Base-by-base conservation (phyloP, 2,113 vertebrate genomes). In the Lutjanus erythropterus region DNA sequence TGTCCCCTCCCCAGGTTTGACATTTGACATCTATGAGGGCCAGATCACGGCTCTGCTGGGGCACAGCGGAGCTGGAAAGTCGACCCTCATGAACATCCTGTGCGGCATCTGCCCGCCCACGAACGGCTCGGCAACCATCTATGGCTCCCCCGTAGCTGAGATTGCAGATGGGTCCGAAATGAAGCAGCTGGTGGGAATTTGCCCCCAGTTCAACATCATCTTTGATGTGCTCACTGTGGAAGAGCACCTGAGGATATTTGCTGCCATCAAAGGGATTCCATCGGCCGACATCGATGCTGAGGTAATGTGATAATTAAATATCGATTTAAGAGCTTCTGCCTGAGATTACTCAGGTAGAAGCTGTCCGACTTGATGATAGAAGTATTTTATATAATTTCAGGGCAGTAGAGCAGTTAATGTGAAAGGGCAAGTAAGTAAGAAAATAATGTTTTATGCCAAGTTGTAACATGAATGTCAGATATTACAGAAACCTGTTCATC, bases 31-130 rank as follows among this genome's bases (percentile, higher is more conserved):
- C 85, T 99, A 97, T 0, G 98, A 99, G 88, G 97, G 97, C 14
- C 98, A 99, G 90, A 99, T 99, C 78, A 99, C 98, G 0, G 98
- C 98, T 4, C 93, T 99, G 83, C 95, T 99, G 55, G 98, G 98
- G 16, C 98, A 99, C 91, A 99, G 97, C 8, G 98, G 97, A 10
- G 97, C 98, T 0, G 98, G 98, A 8, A 99, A 99, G 89, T 97
- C 97, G 6, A 99, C 98, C 0, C 90, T 99, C 71, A 97, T 99
- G 96, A 98, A 98, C 91, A 97, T 99, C 92, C 96, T 99, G 21
- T 99, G 97, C 1, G 98, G 98, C 31, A 95, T 99, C 16, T 98
- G 97, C 75, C 96, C 96, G 0, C 96, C 97, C 21, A 96, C 96
- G 0, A 94, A 94, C 0, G 98, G 98, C 27, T 95, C 95, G 1